Evolutionary conservation across 1,140 invertebrate species (phyloP).

Genomic region (Euglossa dilemma): DNA sequence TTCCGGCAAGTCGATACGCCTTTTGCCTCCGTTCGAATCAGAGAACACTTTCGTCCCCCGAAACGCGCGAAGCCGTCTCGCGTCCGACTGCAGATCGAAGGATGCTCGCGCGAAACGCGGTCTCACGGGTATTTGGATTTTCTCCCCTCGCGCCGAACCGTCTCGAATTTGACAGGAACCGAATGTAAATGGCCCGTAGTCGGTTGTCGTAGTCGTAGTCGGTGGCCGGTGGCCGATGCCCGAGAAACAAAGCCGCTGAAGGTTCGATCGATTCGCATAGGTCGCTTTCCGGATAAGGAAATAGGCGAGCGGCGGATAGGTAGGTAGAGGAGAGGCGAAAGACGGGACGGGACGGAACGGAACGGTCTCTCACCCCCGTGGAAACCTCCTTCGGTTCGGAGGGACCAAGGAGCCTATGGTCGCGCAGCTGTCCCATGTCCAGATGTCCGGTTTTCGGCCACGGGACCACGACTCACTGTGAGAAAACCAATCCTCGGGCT

Average conservation of each 20-base stretch:
- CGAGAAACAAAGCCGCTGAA: no score
- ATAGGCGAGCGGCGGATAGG: not conserved
- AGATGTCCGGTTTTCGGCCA: constrained; percentile 74
- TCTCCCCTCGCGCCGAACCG: not conserved
- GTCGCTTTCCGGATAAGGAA: not conserved
- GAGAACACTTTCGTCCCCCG: not conserved
- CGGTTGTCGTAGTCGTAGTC: no score
- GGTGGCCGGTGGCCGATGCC: no score
- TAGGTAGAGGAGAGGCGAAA: no score
- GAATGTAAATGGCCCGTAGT: no score
- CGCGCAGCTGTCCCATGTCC: constrained; percentile 75
- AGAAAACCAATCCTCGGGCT: constrained; percentile 73
- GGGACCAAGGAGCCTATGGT: constrained; percentile 47
- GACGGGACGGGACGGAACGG: no score
- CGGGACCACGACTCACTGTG: constrained; percentile 69
- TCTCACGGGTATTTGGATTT: constrained; percentile 73
- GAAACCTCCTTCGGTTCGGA: constrained; percentile 26
- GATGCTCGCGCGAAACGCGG: constrained; percentile 37
- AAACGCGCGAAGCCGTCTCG: no score
- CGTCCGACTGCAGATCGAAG: not conserved
- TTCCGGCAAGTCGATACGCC: constrained; percentile 31
- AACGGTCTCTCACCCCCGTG: constrained; percentile 56
- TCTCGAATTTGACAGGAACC: not conserved
- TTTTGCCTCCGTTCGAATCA: not conserved
- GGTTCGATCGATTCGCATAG: no score